A percentile compares a stretch with the other conserved stretches of the same genome.
Conservation (phyloP, 64 coral and sea anemone genomes). For the Catalaphyllia jardinei region DNA sequence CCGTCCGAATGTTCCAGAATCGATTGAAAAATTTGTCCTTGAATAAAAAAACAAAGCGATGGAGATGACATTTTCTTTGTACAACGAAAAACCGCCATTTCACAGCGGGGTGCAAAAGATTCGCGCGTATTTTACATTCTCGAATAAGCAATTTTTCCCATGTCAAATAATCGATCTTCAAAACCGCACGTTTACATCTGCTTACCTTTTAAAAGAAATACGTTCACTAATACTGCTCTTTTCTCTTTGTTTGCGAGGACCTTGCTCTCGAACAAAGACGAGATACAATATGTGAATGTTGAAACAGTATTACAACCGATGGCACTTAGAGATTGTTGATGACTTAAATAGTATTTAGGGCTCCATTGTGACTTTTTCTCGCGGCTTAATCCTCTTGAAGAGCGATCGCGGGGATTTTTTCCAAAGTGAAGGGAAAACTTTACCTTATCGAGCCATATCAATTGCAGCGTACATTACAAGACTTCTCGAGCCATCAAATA, state of each 20-base stretch:
- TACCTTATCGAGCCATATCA: not conserved
- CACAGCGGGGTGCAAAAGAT: not conserved
- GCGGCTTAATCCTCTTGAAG: not conserved
- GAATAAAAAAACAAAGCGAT: not conserved
- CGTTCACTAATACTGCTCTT: not conserved
- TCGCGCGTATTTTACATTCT: slow-evolving; percentile 2
- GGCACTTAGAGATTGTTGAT: slow-evolving; percentile 4
- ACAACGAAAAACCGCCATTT: not conserved
- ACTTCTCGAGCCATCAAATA: not conserved
- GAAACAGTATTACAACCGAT: not conserved
- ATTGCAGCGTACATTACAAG: not conserved
- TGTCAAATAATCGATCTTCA: not conserved
- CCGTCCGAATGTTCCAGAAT: not conserved
- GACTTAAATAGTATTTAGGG: slow-evolving; percentile 6
- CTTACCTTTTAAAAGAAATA: not conserved
- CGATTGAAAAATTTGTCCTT: not conserved
- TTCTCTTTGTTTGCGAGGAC: not conserved
- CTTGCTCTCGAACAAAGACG: not conserved
- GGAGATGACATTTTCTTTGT: not conserved
- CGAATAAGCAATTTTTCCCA: not conserved
- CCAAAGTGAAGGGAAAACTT: not conserved
- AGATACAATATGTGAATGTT: not conserved
- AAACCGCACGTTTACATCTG: not conserved
- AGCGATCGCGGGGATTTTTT: slow-evolving; percentile 1
- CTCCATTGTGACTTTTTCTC: slow-evolving; percentile 14